Conservation (phyloP, 2,888 invertebrate genomes). For the Calliopum simillimum region DNA sequence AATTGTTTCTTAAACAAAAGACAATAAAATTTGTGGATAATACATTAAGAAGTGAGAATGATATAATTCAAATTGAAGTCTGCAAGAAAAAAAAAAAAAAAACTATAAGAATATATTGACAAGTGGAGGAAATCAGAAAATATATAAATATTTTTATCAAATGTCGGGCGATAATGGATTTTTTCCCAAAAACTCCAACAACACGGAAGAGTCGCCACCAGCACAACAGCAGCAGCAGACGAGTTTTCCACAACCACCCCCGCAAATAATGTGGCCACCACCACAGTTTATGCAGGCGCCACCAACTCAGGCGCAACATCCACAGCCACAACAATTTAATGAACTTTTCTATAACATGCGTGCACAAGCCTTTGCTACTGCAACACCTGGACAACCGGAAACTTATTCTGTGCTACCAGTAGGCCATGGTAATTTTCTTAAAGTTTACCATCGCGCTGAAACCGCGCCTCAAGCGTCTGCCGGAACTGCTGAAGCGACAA, state of each 20-base stretch:
- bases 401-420: conserved; percentile 65
- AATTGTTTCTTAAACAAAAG: too few species aligned
- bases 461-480: conserved; percentile 41
- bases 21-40: too few species aligned
- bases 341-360: conserved; percentile 58
- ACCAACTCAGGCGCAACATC: conserved; percentile 30
- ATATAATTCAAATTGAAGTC: too few species aligned
- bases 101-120: too few species aligned
- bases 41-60: too few species aligned
- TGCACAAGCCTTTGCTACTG: conserved; percentile 47
- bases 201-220: conserved; percentile 11
- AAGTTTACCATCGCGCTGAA: conserved; percentile 65
- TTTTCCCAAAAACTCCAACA: conserved; percentile 10
- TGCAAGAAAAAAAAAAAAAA: too few species aligned
- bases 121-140: neutral
- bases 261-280: conserved; percentile 49
- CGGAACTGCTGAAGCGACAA: conserved; percentile 7
- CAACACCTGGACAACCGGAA: conserved; percentile 55
- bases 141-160: neutral
- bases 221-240: conserved; percentile 44
- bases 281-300: conserved; percentile 43
- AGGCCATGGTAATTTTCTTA: conserved; percentile 65
- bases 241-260: conserved; percentile 6
- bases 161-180: conserved; percentile 40
- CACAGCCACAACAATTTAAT: conserved; percentile 51